Percentiles rank a stretch among this genome's conserved stretches.
phyloP scores from a whole-genome alignment of 2,888 invertebrate genomes.

The Macaria liturata region DNA sequence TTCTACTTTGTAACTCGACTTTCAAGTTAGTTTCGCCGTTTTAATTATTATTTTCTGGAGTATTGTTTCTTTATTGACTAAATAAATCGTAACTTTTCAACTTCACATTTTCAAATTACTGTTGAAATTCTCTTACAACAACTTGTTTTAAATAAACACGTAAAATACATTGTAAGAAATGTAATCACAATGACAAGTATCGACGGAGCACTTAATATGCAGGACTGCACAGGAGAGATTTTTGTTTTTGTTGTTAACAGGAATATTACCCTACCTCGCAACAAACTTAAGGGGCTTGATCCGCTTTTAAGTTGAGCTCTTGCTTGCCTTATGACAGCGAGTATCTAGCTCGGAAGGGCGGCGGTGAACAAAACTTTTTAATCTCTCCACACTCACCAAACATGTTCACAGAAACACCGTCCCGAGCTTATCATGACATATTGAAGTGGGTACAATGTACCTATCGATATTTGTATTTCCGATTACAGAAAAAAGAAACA shows the following conservation, averaged over 20 bases:
- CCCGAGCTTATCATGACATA: slow-evolving; percentile 34
- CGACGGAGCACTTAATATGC: slow-evolving; percentile 27
- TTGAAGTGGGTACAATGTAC: slow-evolving; percentile 8
- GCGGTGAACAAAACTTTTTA: slow-evolving; percentile 64
- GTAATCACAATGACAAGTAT: no score
- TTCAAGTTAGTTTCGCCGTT: no score
- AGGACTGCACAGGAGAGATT: slow-evolving; percentile 53
- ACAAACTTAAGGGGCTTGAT: slow-evolving; percentile 77
- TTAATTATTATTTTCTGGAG: no score
- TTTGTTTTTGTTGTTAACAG: slow-evolving; percentile 63
- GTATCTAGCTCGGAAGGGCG: slow-evolving; percentile 66
- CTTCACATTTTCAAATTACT: no score
- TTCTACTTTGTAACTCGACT: no score
- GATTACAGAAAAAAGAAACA: slow-evolving; percentile 43
- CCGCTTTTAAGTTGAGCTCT: slow-evolving; percentile 76
- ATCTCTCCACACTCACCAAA: slow-evolving; percentile 60
- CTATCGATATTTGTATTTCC: slow-evolving; percentile 27
- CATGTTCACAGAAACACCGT: slow-evolving; percentile 34
- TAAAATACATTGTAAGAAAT: no score
- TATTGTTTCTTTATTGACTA: no score
- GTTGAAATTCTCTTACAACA: no score
- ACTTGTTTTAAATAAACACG: no score
- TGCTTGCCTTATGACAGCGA: slow-evolving; percentile 76
- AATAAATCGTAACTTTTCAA: no score
- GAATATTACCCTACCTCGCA: slow-evolving; percentile 75